Base-by-base conservation (phyloP, 1,140 invertebrate species). In the Dryas iulia region DNA sequence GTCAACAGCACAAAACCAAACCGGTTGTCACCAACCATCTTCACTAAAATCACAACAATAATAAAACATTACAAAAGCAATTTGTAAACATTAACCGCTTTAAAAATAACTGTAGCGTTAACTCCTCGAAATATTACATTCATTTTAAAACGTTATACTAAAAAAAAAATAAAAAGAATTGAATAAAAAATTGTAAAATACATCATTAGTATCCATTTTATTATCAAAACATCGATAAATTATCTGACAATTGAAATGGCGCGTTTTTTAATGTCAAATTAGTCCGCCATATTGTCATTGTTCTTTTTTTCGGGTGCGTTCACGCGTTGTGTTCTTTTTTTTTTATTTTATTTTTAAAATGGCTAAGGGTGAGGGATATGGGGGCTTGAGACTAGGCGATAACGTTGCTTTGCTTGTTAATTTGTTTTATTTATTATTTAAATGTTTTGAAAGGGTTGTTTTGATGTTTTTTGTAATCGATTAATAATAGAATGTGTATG, bases 251-350 rank as follows among this genome's bases (percentile, higher is more conserved):
- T 89, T 86, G 84, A 83, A 86, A 81, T 86, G 75, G 79, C 85
- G 84, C 84, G 77, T 86, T 86, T 86, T 89, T 87, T 78, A 86
- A 87, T 87, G 85, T 87, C 87, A 86, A 87, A 89, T 89, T 87
- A 89, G 83, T 68, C 76, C 69, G 83, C 82, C 84, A 84, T 86
- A 82, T 78, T 79, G 83, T 80, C 76, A 61, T 72, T 68, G 72
- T 86, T 83, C 73, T 84, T 79, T 78, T 84, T 82, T 79, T 86
- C 78, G 74, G 74, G 74, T 83, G 77, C 83, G 80, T 81, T 86
- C 81, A 79, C 74, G 86, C 86, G 86, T 77, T 71, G 58, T 62
- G 68, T 78, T 69, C 67, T 65, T 82, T 82, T 86, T 82, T 80
- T 75, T 31, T 31, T 10, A 7, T 31, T 31, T 31, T 39, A 14